Base-by-base conservation (phyloP, 2,797 vertebrate genomes). In the Enteromius trimaculatus region DNA sequence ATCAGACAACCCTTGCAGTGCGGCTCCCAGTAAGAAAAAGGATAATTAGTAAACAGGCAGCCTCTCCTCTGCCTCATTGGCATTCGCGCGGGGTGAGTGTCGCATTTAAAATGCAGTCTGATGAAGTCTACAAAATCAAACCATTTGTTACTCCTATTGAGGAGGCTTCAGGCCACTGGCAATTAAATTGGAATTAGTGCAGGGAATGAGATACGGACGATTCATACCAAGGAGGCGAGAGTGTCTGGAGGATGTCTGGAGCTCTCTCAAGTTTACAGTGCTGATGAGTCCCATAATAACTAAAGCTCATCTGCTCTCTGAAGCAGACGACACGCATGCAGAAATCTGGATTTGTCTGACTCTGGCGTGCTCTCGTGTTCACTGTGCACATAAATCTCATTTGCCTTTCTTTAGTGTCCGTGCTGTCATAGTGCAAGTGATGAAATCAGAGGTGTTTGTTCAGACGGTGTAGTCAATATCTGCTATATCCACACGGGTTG, bases 111-210 rank as follows among this genome's bases (percentile, higher is more conserved):
- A 99, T 98, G 97, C 97, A 97, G 97, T 96, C 97, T 99, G 97
- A 99, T 98, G 97, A 98, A 98, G 97, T 98, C 97, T 97, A 98
- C 97, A 98, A 98, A 99, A 98, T 99, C 97, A 99, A 99, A 99
- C 98, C 97, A 99, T 99, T 99, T 99, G 98, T 99, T 99, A 98
- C 97, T 98, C 96, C 98, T 98, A 98, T 98, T 99, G 97, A 99
- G 98, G 97, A 97, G 97, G 97, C 97, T 99, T 97, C 96, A 96
- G 97, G 98, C 97, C 97, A 98, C 97, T 98, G 97, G 97, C 98
- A 99, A 99, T 99, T 99, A 99, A 99, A 99, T 98, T 99, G 97
- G 98, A 99, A 99, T 99, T 99, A 99, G 98, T 96, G 94, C 93
- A 87, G 93, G 93, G 94, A 95, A 95, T 93, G 94, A 94, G 93